Conservation (phyloP, 2,797 vertebrate species). For the Cichlasoma orientale region DNA sequence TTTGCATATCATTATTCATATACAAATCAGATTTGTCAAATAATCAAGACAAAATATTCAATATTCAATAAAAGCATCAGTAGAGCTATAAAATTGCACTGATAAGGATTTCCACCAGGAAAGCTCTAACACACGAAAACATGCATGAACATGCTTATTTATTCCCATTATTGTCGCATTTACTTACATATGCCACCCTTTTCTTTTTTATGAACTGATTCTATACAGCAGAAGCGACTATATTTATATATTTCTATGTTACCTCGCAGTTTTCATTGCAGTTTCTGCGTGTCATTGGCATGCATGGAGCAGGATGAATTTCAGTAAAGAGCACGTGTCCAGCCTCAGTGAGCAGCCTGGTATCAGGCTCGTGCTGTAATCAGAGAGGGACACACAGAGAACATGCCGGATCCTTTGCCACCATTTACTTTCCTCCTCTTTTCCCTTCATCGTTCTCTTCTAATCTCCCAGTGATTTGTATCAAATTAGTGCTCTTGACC, state of each 20-base stretch:
- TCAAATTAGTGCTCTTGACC: slow-evolving; percentile 39
- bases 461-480: slow-evolving; percentile 19
- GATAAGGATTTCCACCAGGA: no score
- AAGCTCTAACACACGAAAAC: no score
- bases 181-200: no score
- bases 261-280: background rate
- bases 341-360: slow-evolving; percentile 12
- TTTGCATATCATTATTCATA: no score
- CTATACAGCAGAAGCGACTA: background rate
- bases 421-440: slow-evolving; percentile 50
- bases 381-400: background rate
- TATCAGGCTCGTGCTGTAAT: slow-evolving; percentile 8
- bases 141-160: no score
- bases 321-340: slow-evolving; percentile 17
- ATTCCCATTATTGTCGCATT: no score
- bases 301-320: background rate
- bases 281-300: background rate
- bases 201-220: background rate
- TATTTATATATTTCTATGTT: background rate
- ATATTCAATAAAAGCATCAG: no score
- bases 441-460: background rate
- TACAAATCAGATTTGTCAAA: no score
- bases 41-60: no score
- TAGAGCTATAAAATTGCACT: no score
- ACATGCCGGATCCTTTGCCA: slow-evolving; percentile 60